Base-by-base conservation (phyloP, 2,888 invertebrate species). In the Dione juno region DNA sequence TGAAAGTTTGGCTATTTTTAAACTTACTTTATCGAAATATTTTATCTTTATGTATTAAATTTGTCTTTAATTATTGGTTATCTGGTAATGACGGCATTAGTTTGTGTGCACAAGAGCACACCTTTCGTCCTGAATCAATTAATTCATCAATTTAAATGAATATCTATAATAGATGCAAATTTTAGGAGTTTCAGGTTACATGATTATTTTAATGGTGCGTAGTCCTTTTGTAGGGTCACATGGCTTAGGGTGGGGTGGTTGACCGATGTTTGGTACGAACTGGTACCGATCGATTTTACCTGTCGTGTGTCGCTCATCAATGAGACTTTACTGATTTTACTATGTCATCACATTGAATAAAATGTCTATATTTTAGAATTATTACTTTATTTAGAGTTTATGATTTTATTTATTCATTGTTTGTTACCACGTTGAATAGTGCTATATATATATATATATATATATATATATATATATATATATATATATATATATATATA, bases 261-360 rank as follows among this genome's bases (percentile, higher is more conserved):
- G 92, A 83, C 91, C 92, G 85, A 78, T 73, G 74, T 87, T 75
- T 82, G 88, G 88, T 76, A 89, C 92, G 50, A 82, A 74, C 76
- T 85, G 86, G 83, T 76, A 78, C 91, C 84, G 89, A 88, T 92
- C 90, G 91, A 92, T 92, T 80, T 74, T 78, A 79, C 84, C 84
- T 81, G 82, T 83, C 80, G 83, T 79, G 80, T 86, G 86, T 85
- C 85, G 85, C 83, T 85, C 78, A 80, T 84, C 81, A 82, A 81
- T 81, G 79, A 76, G 64, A 77, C 66, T 48, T n/a, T 10, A 64
- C 54, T 40, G 61, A 53, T 77, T 69, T 70, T 77, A 70, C 77
- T 76, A 77, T 67, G 28, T 50, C 35, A 41, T 65, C 41, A 59
- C 58, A 35, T 16, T 35, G 21, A 1, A 19, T 57, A 57, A 57